Evolutionary conservation across 2,113 vertebrate species (phyloP), one percentile per base, ranked within the genome.

Genomic region (Plecturocebus donacophilus): DNA sequence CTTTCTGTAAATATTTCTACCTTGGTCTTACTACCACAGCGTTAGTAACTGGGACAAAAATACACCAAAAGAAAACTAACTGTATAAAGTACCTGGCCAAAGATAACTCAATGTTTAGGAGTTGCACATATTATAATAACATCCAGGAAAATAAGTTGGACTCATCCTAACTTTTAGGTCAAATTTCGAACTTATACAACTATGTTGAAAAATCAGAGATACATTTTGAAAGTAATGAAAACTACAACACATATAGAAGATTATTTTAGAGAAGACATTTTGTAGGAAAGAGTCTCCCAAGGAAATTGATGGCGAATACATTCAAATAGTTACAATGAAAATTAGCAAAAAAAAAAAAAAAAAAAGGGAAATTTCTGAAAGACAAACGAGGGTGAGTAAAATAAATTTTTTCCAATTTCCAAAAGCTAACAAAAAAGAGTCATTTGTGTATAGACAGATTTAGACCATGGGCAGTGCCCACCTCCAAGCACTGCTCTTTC

Each of bases 251-350:
- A 16, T 42, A 77, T 30, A 52, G 88, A 30, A 87, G 9, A 30
- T 91, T 73, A 94, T 58, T 92, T 96, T 40, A 82, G 20, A 94
- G 56, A 96, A 93, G 40, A 49, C 25, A 87, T 80, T 89, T 94
- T 70, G 52, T 3, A 92, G 49, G 42, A 84, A 92, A 95, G 0
- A 79, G 52, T 61, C 49, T 68, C 52, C 58, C 19, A 25, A 86
- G 42, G 68, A 97, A 68, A 87, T 1, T 86, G 49, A 79, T n/a
- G 17, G n/a, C 70, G 30, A 82, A 89, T 14, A 91, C 30, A 82
- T 40, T 38, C 42, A 8, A 71, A 84, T 17, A 70, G 27, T 77
- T 85, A 80, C 42, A 77, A 64, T 42, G 9, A 14, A 7, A 38
- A 75, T 47, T 9, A 73, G 32, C 23, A 80, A 64, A 64, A 52